Evolutionary conservation across 2,797 vertebrate genomes (phyloP).

Genomic region (Onychomys leucogaster): DNA sequence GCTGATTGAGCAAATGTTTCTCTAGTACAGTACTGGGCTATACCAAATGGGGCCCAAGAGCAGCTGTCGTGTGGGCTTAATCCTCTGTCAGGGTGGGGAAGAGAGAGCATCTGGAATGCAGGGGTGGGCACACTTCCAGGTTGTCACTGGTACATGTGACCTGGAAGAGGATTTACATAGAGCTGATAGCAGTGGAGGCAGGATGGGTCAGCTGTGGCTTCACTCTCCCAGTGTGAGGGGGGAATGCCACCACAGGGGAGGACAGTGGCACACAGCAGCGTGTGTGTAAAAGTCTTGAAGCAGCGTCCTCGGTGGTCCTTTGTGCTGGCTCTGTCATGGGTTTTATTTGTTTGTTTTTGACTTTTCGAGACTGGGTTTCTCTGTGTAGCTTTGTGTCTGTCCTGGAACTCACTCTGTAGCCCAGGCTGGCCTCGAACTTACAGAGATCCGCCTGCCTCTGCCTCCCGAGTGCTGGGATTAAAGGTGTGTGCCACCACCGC

Average conservation of each 20-base stretch:
- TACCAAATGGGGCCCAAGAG: neutral
- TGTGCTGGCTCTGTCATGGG: too few species aligned
- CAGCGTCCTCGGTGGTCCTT: neutral
- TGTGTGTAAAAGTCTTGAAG: neutral
- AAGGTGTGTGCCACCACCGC: too few species aligned
- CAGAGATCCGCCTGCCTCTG: too few species aligned
- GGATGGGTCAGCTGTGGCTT: too few species aligned
- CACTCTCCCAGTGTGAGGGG: neutral
- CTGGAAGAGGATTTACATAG: neutral
- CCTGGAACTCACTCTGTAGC: too few species aligned
- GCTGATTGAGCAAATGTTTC: neutral
- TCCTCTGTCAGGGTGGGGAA: neutral
- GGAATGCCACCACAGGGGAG: neutral
- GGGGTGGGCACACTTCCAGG: neutral
- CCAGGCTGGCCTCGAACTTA: too few species aligned
- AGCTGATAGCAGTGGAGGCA: neutral
- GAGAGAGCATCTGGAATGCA: neutral
- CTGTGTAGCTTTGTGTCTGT: too few species aligned
- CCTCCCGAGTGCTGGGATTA: too few species aligned
- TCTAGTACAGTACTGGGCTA: neutral
- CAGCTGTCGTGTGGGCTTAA: neutral
- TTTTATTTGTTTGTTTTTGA: too few species aligned
- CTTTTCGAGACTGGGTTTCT: too few species aligned
- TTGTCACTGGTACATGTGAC: too few species aligned
- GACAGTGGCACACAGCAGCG: neutral